A percentile compares a stretch with the other conserved stretches of the same genome.
phyloP scores from a whole-genome alignment of 2,888 invertebrate species.

The Hypselothyrea guttata region DNA sequence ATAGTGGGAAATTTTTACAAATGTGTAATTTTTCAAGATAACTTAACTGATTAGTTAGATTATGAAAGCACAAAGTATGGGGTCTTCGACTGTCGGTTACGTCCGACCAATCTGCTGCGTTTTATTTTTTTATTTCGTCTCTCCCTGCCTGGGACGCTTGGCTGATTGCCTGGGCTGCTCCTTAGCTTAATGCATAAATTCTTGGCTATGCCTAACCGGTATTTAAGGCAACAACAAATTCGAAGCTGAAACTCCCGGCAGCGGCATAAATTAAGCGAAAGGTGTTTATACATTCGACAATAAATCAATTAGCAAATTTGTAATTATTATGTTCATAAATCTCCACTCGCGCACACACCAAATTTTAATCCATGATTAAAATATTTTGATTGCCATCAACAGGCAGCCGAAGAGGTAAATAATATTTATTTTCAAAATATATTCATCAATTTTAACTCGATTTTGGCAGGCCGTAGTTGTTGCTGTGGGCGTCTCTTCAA shows the following conservation, averaged over 20 bases:
- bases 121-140: too few species aligned
- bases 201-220: slow-evolving; percentile 60
- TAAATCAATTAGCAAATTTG: slow-evolving; percentile 80
- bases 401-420: not conserved
- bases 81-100: too few species aligned
- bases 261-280: slow-evolving; percentile 70
- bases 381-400: slow-evolving; percentile 48
- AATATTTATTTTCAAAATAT: slow-evolving; percentile 1
- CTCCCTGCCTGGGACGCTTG: slow-evolving; percentile 1
- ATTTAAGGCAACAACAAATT: slow-evolving; percentile 57
- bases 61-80: too few species aligned
- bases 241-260: slow-evolving; percentile 22
- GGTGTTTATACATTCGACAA: slow-evolving; percentile 74
- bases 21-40: too few species aligned
- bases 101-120: too few species aligned
- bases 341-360: slow-evolving; percentile 38
- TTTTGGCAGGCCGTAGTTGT: too few species aligned
- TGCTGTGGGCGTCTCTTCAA: too few species aligned
- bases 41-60: too few species aligned
- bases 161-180: slow-evolving; percentile 64
- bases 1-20: too few species aligned
- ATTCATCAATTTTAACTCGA: not conserved
- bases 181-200: slow-evolving; percentile 62
- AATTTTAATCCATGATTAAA: slow-evolving; percentile 43
- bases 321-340: slow-evolving; percentile 81